Conservation (phyloP, 1,140 invertebrate genomes). For the Tetramorium parvispinum region DNA sequence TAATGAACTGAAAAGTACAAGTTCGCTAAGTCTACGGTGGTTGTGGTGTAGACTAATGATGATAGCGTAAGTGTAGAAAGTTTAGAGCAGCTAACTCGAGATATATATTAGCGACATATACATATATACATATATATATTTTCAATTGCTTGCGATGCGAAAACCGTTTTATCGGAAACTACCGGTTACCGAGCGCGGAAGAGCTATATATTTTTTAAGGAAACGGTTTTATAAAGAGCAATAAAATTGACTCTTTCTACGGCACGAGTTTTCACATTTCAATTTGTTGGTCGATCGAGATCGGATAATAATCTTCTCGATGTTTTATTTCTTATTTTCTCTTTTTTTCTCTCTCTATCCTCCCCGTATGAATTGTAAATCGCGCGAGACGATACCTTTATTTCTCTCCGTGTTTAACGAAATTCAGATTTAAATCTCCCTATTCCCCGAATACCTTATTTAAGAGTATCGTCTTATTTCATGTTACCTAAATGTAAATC, state of each 20-base stretch:
- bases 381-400: background rate
- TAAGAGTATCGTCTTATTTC: constrained; percentile 62
- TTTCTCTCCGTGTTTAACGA: background rate
- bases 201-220: constrained; percentile 59
- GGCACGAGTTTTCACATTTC: constrained; percentile 39
- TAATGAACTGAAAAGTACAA: constrained; percentile 72
- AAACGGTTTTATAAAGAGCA: constrained; percentile 57
- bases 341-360: constrained; percentile 6
- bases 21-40: constrained; percentile 68
- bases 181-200: constrained; percentile 19
- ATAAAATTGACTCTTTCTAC: constrained; percentile 49
- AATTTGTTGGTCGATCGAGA: background rate
- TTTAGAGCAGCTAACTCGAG: constrained; percentile 69
- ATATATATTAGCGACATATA: constrained; percentile 45
- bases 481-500: constrained; percentile 47
- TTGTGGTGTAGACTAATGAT: constrained; percentile 71
- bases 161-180: constrained; percentile 36
- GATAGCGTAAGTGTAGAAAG: constrained; percentile 65
- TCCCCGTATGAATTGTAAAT: background rate
- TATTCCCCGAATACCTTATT: constrained; percentile 29
- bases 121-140: constrained; percentile 40
- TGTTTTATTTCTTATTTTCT: background rate
- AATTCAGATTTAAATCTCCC: background rate
- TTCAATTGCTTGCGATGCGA: constrained; percentile 18
- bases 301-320: constrained; percentile 13